Conservation (phyloP, 2,797 vertebrate species). For the Falco berigora region DNA sequence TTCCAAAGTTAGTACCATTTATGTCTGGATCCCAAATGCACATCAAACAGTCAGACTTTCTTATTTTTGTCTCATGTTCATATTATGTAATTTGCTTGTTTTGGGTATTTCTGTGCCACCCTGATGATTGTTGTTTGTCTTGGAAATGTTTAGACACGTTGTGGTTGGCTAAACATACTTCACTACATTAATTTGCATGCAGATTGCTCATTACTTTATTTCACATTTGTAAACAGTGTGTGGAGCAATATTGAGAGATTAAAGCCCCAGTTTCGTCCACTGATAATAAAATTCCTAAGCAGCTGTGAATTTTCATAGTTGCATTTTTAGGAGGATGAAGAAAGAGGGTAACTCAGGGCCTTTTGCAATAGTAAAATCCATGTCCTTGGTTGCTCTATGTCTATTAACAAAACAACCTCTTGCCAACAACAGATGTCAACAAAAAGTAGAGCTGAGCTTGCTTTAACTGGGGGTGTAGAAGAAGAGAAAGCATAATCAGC, state of each 20-base stretch:
- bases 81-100: conserved; percentile 32
- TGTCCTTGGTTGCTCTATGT: not conserved
- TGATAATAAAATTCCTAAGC: conserved; percentile 30
- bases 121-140: conserved; percentile 8
- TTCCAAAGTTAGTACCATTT: not conserved
- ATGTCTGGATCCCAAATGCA: not conserved
- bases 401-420: not conserved
- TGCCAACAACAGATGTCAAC: conserved; percentile 9
- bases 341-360: not conserved
- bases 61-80: conserved; percentile 8
- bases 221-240: not conserved
- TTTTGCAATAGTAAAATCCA: not conserved
- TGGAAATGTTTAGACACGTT: conserved; percentile 8
- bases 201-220: conserved; percentile 5
- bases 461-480: not conserved
- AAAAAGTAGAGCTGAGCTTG: not conserved
- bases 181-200: not conserved
- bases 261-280: conserved; percentile 6
- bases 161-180: conserved; percentile 27
- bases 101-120: conserved; percentile 16
- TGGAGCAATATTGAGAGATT: not conserved
- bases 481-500: conserved; percentile 3
- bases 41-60: not conserved
- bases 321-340: not conserved
- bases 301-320: not conserved